Conservation (phyloP, 2,888 invertebrate genomes). For the Coenonympha arcania region DNA sequence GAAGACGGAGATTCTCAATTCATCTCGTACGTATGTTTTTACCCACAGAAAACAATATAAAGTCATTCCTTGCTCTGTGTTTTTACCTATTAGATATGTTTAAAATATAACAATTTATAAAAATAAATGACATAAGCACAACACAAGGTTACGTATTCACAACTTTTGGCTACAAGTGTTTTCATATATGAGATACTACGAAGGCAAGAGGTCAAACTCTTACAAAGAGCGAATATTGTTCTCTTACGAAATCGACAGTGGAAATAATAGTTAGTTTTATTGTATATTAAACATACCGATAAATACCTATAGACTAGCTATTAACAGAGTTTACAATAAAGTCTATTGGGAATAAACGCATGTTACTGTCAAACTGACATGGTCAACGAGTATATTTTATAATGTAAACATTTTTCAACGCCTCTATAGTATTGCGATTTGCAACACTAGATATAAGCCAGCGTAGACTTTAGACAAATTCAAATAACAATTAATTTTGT, state of each 20-base stretch:
- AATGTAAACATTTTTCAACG: slow-evolving; percentile 26
- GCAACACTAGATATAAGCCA: slow-evolving; percentile 14
- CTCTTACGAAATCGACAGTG: slow-evolving; percentile 10
- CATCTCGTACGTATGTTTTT: too few species aligned
- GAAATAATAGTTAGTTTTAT: slow-evolving; percentile 7
- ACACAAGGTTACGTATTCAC: too few species aligned
- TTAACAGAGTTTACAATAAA: slow-evolving; percentile 18
- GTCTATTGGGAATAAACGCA: slow-evolving; percentile 7
- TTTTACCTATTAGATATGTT: too few species aligned
- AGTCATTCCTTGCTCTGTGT: too few species aligned
- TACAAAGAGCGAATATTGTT: slow-evolving; percentile 5
- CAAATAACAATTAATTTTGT: too few species aligned
- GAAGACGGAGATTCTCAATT: too few species aligned
- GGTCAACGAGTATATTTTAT: slow-evolving; percentile 18
- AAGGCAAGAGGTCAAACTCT: slow-evolving; percentile 4
- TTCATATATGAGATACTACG: not conserved
- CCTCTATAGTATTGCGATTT: slow-evolving; percentile 19
- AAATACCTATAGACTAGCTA: slow-evolving; percentile 8
- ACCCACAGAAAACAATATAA: too few species aligned
- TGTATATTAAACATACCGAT: slow-evolving; percentile 1
- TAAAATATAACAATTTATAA: too few species aligned
- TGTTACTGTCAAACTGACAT: slow-evolving; percentile 18
- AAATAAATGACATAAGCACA: too few species aligned
- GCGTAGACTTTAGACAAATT: slow-evolving; percentile 6
- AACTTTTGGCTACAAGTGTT: not conserved